phyloP scores from a whole-genome alignment of 2,113 vertebrate species.

The Tenrec ecaudatus region DNA sequence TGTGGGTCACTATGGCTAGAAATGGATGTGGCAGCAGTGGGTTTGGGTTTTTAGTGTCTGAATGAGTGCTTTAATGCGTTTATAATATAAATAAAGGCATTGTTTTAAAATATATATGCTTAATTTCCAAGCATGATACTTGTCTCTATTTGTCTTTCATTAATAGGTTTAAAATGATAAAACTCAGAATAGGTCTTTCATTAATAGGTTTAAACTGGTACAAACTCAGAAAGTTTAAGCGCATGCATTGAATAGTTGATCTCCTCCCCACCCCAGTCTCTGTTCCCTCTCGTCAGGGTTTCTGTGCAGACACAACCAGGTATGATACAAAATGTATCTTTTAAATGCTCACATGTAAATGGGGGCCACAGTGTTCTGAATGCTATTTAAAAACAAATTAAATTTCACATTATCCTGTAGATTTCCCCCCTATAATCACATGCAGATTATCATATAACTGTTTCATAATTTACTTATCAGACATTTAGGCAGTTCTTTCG shows the following conservation, averaged over 20 bases:
- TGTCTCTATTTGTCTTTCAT: constrained; percentile 21
- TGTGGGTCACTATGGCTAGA: neutral
- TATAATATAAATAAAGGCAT: constrained; percentile 17
- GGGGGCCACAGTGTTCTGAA: neutral
- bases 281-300: neutral
- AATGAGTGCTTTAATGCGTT: neutral
- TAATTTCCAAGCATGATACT: neutral
- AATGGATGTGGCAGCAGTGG: neutral
- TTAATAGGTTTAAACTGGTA: neutral
- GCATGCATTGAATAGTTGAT: neutral
- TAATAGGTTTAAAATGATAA: neutral
- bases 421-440: neutral
- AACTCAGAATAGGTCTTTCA: no score
- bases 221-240: neutral
- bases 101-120: neutral
- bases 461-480: constrained; percentile 24
- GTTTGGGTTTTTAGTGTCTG: neutral
- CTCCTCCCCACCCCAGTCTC: neutral
- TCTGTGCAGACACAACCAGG: neutral
- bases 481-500: constrained; percentile 26
- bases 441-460: neutral
- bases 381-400: neutral
- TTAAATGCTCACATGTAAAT: neutral
- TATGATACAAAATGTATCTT: neutral
- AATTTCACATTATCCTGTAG: neutral